These are phyloP conservation scores for Brachyhypopomus occidentalis DNA, from an alignment of 2,113 vertebrate genomes.

Conservation along the genomic window DNA sequence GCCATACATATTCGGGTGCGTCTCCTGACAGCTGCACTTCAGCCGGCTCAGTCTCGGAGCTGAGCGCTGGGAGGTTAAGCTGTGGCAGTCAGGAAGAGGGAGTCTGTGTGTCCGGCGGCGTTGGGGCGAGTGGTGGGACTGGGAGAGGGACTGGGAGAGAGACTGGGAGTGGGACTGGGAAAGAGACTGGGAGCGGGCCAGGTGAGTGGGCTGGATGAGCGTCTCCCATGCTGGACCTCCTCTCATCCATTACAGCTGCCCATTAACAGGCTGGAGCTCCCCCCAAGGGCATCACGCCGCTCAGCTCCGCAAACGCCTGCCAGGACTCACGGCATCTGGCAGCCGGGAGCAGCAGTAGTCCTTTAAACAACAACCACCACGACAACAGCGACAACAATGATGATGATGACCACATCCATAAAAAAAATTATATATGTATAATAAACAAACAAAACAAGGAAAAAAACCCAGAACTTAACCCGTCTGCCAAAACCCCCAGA, in stretches of 20 bases:
- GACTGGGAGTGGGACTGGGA: too few relatives aligned
- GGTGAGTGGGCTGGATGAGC: slow-evolving; percentile 32
- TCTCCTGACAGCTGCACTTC: neutral
- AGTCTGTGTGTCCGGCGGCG: neutral
- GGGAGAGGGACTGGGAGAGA: neutral
- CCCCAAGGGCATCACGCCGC: neutral
- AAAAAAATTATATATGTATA: neutral
- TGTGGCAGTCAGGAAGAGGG: slow-evolving; percentile 2
- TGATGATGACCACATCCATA: neutral
- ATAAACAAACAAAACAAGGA: neutral
- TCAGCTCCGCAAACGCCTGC: neutral
- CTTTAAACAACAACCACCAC: neutral
- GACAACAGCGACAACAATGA: neutral
- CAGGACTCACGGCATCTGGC: neutral
- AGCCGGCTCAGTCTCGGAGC: neutral
- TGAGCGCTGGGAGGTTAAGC: neutral
- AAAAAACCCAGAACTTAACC: neutral
- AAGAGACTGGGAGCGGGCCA: neutral
- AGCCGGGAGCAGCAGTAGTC: neutral
- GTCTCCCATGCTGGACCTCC: slow-evolving; percentile 8
- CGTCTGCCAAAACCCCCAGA: too few relatives aligned
- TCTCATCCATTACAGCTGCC: slow-evolving; percentile 29
- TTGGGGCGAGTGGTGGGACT: neutral
- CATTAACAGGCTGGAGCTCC: slow-evolving; percentile 14
- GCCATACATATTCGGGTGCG: neutral